Conservation (phyloP, 1,140 invertebrate species). For the Danaus plexippus region DNA sequence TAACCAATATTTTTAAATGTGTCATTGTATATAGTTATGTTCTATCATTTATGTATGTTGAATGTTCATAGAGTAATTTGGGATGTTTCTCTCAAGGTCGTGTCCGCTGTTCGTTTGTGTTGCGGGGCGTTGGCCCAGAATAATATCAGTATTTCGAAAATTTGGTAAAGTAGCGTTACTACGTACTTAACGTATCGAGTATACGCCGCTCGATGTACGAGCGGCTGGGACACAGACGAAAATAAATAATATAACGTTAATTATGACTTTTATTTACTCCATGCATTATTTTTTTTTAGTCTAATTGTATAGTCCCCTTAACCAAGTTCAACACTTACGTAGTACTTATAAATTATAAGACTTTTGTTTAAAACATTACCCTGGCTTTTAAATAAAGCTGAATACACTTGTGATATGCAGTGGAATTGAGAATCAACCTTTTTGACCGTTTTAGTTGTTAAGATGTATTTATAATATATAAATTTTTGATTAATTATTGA, state of each 20-base stretch:
- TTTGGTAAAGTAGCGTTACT: slow-evolving; percentile 67
- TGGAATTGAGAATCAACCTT: too few relatives aligned
- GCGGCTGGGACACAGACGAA: slow-evolving; percentile 60
- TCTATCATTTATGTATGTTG: slow-evolving; percentile 37
- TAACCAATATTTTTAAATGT: slow-evolving; percentile 21
- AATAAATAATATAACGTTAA: slow-evolving; percentile 70
- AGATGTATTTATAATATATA: too few relatives aligned
- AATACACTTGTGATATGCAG: too few relatives aligned
- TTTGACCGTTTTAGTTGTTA: too few relatives aligned
- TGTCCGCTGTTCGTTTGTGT: slow-evolving; percentile 52
- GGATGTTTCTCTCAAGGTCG: slow-evolving; percentile 42
- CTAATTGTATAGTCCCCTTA: not conserved
- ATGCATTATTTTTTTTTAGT: not conserved
- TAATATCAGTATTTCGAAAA: slow-evolving; percentile 68
- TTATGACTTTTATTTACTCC: slow-evolving; percentile 32
- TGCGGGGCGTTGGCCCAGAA: slow-evolving; percentile 52
- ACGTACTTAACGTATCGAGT: slow-evolving; percentile 56
- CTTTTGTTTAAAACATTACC: too few relatives aligned
- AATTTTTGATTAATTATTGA: too few relatives aligned
- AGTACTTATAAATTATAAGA: too few relatives aligned
- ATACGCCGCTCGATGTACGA: slow-evolving; percentile 56
- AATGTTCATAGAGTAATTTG: slow-evolving; percentile 32
- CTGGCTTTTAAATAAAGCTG: too few relatives aligned
- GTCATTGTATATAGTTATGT: slow-evolving; percentile 39
- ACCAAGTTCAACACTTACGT: too few relatives aligned